phyloP scores from a whole-genome alignment of 1,140 invertebrate species.

The Mylabris phalerata region DNA sequence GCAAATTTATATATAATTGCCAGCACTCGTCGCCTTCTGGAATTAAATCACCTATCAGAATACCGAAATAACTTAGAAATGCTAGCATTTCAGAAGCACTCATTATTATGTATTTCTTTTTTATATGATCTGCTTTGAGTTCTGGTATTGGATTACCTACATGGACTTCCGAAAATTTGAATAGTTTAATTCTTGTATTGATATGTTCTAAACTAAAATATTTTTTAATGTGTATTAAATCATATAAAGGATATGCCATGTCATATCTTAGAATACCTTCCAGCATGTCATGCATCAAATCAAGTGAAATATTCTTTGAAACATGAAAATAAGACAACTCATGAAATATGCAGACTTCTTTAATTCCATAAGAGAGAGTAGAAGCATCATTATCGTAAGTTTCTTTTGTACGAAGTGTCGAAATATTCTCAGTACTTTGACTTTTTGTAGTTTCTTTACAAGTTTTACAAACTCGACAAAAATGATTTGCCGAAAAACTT shows the following conservation, averaged over 20 bases:
- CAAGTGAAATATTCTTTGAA: too few species aligned
- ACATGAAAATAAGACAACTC: too few species aligned
- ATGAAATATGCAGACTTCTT: too few species aligned
- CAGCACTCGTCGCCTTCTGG: conserved; percentile 1
- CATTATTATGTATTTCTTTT: conserved; percentile 7
- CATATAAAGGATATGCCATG: conserved; percentile 32
- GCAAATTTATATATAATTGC: conserved; percentile 6
- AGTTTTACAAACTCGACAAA: too few species aligned
- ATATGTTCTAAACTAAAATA: conserved; percentile 33
- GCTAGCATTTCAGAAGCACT: conserved; percentile 4
- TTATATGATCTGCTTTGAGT: conserved; percentile 8
- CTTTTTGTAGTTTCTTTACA: too few species aligned
- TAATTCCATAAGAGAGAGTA: too few species aligned
- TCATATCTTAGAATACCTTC: conserved; percentile 35
- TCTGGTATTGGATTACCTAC: not conserved
- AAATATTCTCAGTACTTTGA: too few species aligned
- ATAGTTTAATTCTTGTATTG: conserved; percentile 25
- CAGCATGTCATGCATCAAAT: too few species aligned
- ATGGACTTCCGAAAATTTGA: conserved; percentile 8
- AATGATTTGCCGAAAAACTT: too few species aligned
- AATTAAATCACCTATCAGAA: conserved; percentile 8
- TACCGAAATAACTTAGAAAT: conserved; percentile 6
- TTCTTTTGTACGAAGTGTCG: too few species aligned
- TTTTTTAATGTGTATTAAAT: conserved; percentile 32
- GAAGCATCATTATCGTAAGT: too few species aligned